A percentile compares a stretch with the other conserved stretches of the same genome.
Evolutionary conservation across 2,797 vertebrate genomes (phyloP).

Genomic region (Cirrhinus mrigala): DNA sequence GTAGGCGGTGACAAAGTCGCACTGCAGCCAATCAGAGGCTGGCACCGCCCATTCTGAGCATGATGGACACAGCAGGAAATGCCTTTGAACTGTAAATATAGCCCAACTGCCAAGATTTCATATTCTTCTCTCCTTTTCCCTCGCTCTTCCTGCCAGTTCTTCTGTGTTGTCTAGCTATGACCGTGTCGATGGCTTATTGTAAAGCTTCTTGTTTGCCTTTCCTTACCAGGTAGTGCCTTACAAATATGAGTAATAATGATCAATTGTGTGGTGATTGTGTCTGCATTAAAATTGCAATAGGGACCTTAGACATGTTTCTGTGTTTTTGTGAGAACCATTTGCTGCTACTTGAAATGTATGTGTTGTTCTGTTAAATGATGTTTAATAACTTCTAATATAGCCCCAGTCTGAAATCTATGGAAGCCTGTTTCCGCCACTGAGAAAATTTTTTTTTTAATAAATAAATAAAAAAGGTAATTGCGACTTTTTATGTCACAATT

Average conservation of each 20-base stretch:
- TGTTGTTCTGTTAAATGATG: too few relatives aligned
- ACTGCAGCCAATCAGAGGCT: constrained; percentile 35
- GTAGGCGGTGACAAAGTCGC: neutral
- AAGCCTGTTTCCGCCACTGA: too few relatives aligned
- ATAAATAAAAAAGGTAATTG: too few relatives aligned
- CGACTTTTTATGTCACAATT: too few relatives aligned
- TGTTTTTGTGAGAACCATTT: constrained; percentile 44
- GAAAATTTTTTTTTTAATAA: too few relatives aligned
- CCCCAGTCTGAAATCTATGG: too few relatives aligned
- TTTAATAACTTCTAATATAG: too few relatives aligned
- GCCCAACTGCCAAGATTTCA: constrained; percentile 33
- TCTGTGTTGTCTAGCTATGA: constrained; percentile 30
- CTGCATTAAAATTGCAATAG: constrained; percentile 58
- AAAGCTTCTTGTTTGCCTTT: constrained; percentile 53
- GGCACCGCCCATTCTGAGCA: constrained; percentile 36
- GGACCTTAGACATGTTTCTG: constrained; percentile 32
- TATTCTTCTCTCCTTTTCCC: neutral
- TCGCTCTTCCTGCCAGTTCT: neutral
- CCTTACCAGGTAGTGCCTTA: constrained; percentile 76
- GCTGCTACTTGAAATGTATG: too few relatives aligned
- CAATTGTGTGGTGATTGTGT: constrained; percentile 51
- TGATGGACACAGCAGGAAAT: constrained; percentile 45
- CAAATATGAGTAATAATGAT: constrained; percentile 56
- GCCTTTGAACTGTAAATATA: constrained; percentile 50
- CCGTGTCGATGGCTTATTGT: constrained; percentile 37